A percentile compares a stretch with the other conserved stretches of the same genome.
Conservation (phyloP, 2,888 invertebrate genomes). For the Microplitis deprimator region DNA sequence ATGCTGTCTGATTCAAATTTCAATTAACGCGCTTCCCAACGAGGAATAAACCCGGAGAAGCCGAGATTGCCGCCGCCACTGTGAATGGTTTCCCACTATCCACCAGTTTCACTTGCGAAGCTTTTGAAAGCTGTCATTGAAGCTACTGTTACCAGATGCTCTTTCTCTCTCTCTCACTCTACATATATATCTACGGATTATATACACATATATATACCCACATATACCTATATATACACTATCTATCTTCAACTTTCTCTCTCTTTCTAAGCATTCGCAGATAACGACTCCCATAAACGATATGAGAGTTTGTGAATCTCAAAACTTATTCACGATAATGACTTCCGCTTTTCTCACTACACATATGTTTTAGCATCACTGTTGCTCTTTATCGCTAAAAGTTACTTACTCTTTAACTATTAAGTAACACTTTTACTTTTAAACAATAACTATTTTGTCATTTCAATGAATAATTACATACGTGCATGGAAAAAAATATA, state of each 20-base stretch:
- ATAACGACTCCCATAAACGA: neutral
- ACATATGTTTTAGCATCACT: neutral
- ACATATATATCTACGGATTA: neutral
- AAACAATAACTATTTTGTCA: neutral
- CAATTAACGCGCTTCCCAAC: conserved; percentile 32
- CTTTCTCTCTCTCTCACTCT: neutral
- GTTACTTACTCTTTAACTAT: neutral
- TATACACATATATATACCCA: neutral
- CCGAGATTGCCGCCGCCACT: conserved; percentile 22
- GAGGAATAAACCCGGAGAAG: conserved; percentile 33
- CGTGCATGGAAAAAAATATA: no score
- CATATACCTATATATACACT: neutral
- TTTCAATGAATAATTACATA: no score
- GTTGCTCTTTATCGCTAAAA: neutral
- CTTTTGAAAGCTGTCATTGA: conserved; percentile 18
- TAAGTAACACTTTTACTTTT: neutral
- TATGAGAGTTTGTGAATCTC: neutral
- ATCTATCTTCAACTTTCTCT: neutral
- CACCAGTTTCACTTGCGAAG: conserved; percentile 7
- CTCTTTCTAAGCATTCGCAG: neutral
- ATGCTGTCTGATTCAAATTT: conserved; percentile 31
- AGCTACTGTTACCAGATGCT: neutral
- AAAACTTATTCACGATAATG: neutral
- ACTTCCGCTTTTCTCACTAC: neutral
- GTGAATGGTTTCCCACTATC: conserved; percentile 20